Base-by-base conservation (phyloP, 2,888 invertebrate genomes). In the Heteropelma amictum region DNA sequence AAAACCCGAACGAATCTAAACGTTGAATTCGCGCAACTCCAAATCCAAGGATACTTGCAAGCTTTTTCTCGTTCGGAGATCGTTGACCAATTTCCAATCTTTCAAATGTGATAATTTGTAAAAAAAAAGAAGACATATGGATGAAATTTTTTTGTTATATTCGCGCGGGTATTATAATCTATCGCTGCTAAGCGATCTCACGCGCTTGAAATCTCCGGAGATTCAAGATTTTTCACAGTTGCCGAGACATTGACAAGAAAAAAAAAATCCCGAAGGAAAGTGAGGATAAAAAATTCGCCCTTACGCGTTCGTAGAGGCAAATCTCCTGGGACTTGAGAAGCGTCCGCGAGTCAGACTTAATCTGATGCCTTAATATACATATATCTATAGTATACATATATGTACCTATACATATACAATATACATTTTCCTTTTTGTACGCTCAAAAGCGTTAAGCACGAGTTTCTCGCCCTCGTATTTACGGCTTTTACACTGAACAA, bases 241-340 rank as follows among this genome's bases (percentile, higher is more conserved):
- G 58, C n/a, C 21, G 28, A 19, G 28, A 30, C 17, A 19, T 35
- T 56, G 54, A 38, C 14, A 45, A 56, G 64, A 56, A 68, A 67
- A 60, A 49, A 65, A 45, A 45, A 68, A 2, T 35, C 30, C 38
- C 56, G 35, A 56, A 56, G 35, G 6, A 54, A 65, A 35, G 54
- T 23, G 49, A n/a, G 12, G 42, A 12, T 45, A 65, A 49, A 28
- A 38, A 60, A 60, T 54, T 67, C 49, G 54, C 49, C 35, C 61
- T 63, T 63, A 63, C 71, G 75, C 71, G 65, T 75, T 78, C 68
- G 75, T 35, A 65, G 65, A 77, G 70, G 76, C 72, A 77, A 77
- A 79, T 78, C 78, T 76, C 78, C 68, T 19, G 79, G 72, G 72
- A 77, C 71, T 51, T 67, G 70, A 73, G 65, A 77, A 72, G 68